These are phyloP conservation scores for Eubasilissa splendida DNA, from an alignment of 2,888 invertebrate genomes.

Conservation along the genomic window DNA sequence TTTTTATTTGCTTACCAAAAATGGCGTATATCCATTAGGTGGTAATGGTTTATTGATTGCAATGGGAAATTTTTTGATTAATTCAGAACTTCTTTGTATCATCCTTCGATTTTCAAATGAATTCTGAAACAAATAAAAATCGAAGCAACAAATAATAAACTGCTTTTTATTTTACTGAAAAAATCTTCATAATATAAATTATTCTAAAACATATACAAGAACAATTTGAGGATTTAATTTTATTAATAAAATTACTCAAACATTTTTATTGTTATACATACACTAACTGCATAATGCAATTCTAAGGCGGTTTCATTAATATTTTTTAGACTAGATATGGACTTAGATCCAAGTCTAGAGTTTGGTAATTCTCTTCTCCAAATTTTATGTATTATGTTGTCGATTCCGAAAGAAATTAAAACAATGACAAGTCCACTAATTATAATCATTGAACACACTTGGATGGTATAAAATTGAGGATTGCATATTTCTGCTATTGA, in stretches of 20 bases:
- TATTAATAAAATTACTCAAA: neutral
- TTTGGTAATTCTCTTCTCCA: neutral
- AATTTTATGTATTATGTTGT: neutral
- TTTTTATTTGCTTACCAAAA: slow-evolving; percentile 50
- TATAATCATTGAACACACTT: neutral
- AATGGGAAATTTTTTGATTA: slow-evolving; percentile 30
- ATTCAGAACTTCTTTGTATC: neutral
- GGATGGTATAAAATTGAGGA: neutral
- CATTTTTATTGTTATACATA: neutral
- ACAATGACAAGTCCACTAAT: neutral
- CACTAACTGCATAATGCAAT: slow-evolving; percentile 1
- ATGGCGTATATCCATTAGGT: slow-evolving; percentile 55
- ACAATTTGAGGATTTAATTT: no score
- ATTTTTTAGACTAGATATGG: neutral
- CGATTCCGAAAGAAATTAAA: neutral
- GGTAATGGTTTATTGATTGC: slow-evolving; percentile 50
- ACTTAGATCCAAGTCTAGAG: neutral
- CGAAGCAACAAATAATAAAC: neutral
- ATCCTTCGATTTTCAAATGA: neutral
- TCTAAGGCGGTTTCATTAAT: neutral
- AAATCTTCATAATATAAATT: no score
- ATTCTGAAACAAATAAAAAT: neutral
- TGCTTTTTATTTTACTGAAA: no score
- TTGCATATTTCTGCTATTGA: neutral
- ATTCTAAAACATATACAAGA: no score